A percentile compares a stretch with the other conserved stretches of the same genome.
Evolutionary conservation across 2,113 vertebrate genomes (phyloP).

Genomic region (Chlorodrepanis virens): DNA sequence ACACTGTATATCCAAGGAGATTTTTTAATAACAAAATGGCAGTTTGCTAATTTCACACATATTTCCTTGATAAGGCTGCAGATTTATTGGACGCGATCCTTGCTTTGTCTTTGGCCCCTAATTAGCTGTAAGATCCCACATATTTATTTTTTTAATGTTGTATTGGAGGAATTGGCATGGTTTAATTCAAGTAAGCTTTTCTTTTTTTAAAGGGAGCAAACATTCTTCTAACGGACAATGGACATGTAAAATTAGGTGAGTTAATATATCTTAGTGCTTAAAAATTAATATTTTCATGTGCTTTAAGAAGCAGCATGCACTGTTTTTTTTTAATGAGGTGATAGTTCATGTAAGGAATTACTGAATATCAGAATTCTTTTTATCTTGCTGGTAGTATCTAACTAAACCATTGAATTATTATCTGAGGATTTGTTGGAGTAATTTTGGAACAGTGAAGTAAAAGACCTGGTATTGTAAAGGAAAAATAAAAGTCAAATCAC

Average conservation of each 20-base stretch:
- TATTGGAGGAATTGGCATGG: neutral
- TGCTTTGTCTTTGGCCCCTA: neutral
- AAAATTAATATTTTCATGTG: neutral
- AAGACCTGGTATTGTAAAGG: neutral
- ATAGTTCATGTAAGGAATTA: neutral
- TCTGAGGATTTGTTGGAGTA: neutral
- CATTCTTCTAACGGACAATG: conserved; percentile 97
- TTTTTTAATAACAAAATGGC: neutral
- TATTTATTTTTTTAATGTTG: too few species aligned
- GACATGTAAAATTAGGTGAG: conserved; percentile 97
- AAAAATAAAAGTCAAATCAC: neutral
- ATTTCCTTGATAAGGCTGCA: neutral
- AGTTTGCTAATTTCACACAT: neutral
- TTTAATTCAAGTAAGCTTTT: conserved; percentile 50
- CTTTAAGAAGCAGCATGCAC: neutral
- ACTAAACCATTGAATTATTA: neutral
- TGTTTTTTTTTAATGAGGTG: neutral
- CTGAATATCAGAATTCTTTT: neutral
- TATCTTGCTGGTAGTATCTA: neutral
- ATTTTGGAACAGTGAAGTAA: neutral
- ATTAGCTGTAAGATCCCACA: neutral
- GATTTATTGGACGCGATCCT: neutral
- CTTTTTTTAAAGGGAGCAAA: conserved; percentile 90
- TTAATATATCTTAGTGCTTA: neutral
- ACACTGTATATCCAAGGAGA: neutral